phyloP scores from a whole-genome alignment of 2,113 vertebrate species.

The Mungos mungo region DNA sequence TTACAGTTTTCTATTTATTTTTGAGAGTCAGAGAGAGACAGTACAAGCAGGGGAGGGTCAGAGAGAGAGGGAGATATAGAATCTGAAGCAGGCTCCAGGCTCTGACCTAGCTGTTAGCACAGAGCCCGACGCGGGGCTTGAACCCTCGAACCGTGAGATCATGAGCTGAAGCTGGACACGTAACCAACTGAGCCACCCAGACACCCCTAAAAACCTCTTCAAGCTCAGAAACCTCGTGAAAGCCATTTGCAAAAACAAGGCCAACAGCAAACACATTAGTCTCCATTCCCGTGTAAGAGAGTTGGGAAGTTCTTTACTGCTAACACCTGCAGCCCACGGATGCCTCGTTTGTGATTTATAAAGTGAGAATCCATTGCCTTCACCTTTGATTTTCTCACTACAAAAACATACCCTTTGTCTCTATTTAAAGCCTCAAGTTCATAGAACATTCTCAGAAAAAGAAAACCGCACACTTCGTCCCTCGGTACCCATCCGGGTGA shows the following conservation, averaged over 20 bases:
- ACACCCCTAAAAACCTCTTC: neutral
- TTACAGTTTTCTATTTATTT: too few relatives aligned
- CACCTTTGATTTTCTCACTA: conserved; percentile 2
- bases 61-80: too few relatives aligned
- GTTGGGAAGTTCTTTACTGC: neutral
- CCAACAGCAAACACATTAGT: neutral
- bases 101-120: too few relatives aligned
- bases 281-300: neutral
- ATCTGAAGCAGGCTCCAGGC: too few relatives aligned
- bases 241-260: neutral
- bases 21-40: too few relatives aligned
- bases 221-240: neutral
- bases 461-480: neutral
- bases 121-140: too few relatives aligned
- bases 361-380: conserved; percentile 14
- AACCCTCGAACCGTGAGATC: too few relatives aligned
- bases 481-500: neutral
- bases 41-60: too few relatives aligned
- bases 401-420: neutral
- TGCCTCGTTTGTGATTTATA: conserved; percentile 5
- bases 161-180: too few relatives aligned
- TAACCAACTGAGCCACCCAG: too few relatives aligned
- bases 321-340: neutral
- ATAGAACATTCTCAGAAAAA: neutral
- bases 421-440: neutral